Base-by-base conservation (phyloP, 2,797 vertebrate genomes). In the Smutsia temminckii region DNA sequence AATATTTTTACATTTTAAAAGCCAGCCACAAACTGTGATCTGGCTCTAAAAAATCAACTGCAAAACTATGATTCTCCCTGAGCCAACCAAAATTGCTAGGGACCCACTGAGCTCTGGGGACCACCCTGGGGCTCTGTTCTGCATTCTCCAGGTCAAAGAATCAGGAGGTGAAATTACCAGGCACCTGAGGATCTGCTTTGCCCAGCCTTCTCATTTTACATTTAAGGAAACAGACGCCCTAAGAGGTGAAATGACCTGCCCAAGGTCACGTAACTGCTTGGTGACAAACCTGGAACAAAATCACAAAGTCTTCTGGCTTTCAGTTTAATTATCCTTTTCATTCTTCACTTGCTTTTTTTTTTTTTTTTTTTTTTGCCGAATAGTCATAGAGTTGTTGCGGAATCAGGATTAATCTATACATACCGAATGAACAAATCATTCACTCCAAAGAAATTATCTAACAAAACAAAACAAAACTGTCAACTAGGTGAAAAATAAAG, bases 341-440 rank as follows among this genome's bases (percentile, higher is more conserved):
- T 27, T 95, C 77, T 49, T 85, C 40, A 16, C 37, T 74, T 77
- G 27, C 8, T 53, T 77, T 29, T 29, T 71, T 78, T 51, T 21
- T 9, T 8, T 18, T 25, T n/a, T 32, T 49, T 21, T 66, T 29
- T n/a, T 34, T 32, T 49, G 17, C 27, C 71, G 5, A 69, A 66
- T 53, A 61, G 89, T 96, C 91, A 93, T 71, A 74, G 75, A 89
- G 55, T 61, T 78, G 46, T 75, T 92, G 40, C 59, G 23, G 89
- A 84, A 80, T 42, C 59, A 71, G 59, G 86, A 61, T 85, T 81
- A 87, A 87, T 81, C 92, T 78, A 92, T 72, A 94, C 84, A 89
- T 55, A 89, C 29, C 16, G 2, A 97, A 86, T 94, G 96, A 97
- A 96, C 96, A 96, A 94, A 95, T 71, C 94, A 90, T 93, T 90